Conservation (phyloP, 2,797 vertebrate genomes). For the Moxostoma hubbsi region DNA sequence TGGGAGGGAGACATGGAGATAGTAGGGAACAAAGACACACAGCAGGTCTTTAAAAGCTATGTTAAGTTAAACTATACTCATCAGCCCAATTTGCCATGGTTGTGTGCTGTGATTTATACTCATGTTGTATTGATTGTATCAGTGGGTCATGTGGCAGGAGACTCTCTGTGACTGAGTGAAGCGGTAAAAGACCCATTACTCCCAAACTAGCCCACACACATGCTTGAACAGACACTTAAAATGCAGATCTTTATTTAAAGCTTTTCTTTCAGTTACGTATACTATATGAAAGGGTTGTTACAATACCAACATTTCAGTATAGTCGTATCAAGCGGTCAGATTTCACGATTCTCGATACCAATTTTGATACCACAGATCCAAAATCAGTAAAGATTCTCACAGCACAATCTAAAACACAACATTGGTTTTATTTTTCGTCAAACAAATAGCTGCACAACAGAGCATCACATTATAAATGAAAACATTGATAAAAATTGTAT, state of each 20-base stretch:
- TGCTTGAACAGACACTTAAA: conserved; percentile 1
- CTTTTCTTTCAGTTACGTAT: neutral
- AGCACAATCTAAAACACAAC: too few relatives aligned
- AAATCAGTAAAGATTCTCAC: too few relatives aligned
- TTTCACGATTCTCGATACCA: too few relatives aligned
- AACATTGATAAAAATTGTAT: too few relatives aligned
- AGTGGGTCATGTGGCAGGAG: conserved; percentile 17
- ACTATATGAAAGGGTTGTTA: neutral
- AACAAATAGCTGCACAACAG: too few relatives aligned
- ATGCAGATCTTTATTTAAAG: too few relatives aligned
- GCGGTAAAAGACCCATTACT: neutral
- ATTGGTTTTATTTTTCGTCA: too few relatives aligned
- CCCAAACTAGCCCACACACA: conserved; percentile 4
- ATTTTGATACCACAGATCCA: too few relatives aligned
- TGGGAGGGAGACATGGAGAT: neutral
- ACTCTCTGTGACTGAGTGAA: neutral
- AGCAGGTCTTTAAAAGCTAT: neutral
- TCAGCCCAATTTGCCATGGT: neutral
- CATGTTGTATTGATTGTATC: conserved; percentile 16
- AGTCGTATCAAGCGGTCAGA: too few relatives aligned
- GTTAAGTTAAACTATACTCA: neutral
- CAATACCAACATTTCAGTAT: too few relatives aligned
- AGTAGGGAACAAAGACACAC: neutral
- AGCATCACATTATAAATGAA: too few relatives aligned
- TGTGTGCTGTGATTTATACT: conserved; percentile 19